Conservation (phyloP, 2,113 vertebrate genomes). For the Scatophagus argus region DNA sequence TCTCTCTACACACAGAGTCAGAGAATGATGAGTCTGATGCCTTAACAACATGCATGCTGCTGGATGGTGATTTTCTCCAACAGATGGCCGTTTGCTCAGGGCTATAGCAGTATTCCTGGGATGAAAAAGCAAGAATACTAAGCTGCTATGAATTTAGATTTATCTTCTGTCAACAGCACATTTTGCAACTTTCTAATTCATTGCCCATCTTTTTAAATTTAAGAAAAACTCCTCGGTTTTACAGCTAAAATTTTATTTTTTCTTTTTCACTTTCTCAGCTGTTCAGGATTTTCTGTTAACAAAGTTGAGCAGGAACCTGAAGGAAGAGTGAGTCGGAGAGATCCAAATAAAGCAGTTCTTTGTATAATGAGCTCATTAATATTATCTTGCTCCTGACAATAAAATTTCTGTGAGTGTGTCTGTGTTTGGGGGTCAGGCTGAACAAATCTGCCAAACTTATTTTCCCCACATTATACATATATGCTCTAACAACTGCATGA, state of each 20-base stretch:
- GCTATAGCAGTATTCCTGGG: slow-evolving; percentile 48
- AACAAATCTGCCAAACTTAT: neutral
- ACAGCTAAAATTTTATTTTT: neutral
- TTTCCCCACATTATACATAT: neutral
- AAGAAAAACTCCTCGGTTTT: neutral
- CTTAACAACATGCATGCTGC: slow-evolving; percentile 45
- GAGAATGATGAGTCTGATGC: slow-evolving; percentile 51
- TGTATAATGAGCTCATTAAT: slow-evolving; percentile 38
- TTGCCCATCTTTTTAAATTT: neutral
- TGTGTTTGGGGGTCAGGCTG: neutral
- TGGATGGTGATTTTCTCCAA: slow-evolving; percentile 48
- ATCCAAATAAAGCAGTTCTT: slow-evolving; percentile 32
- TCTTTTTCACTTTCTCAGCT: neutral
- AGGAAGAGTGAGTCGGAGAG: neutral
- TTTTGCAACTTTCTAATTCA: neutral
- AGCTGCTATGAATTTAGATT: slow-evolving; percentile 46
- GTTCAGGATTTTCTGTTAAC: slow-evolving; percentile 12
- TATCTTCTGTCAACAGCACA: slow-evolving; percentile 11
- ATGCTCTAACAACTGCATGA: neutral
- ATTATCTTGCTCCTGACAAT: slow-evolving; percentile 42
- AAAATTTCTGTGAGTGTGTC: neutral
- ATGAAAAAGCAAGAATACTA: slow-evolving; percentile 46
- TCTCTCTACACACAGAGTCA: slow-evolving; percentile 40
- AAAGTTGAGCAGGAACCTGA: slow-evolving; percentile 14
- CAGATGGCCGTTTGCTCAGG: slow-evolving; percentile 70